phyloP scores from a whole-genome alignment of 2,113 vertebrate genomes.

The Thymallus thymallus region DNA sequence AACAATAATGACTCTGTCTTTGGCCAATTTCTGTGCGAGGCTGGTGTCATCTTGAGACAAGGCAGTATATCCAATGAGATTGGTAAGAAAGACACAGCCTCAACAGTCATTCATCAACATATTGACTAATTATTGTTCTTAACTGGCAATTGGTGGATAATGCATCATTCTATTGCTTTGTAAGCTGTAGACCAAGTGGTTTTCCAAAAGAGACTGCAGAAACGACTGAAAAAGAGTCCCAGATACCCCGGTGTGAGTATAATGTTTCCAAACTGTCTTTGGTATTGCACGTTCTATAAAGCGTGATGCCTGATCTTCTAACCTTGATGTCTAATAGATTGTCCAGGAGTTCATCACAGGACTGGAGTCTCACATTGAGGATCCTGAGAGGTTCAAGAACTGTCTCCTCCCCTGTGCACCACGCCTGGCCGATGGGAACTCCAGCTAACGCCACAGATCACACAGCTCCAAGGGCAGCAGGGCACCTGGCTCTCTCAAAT shows the following conservation, averaged over 20 bases:
- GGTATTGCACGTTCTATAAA: neutral
- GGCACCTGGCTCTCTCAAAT: neutral
- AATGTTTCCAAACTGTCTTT: neutral
- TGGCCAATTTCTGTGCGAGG: conserved; percentile 75
- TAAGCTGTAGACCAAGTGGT: conserved; percentile 88
- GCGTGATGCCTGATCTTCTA: neutral
- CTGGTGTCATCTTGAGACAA: conserved; percentile 82
- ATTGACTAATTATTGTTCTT: neutral
- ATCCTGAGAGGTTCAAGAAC: conserved; percentile 84
- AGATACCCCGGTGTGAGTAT: conserved; percentile 79
- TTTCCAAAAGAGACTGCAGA: conserved; percentile 88
- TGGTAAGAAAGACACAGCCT: conserved; percentile 51
- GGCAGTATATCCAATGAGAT: conserved; percentile 82
- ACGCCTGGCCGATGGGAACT: conserved; percentile 67
- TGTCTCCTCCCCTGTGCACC: conserved; percentile 88
- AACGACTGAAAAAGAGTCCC: conserved; percentile 82
- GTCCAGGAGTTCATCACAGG: conserved; percentile 84
- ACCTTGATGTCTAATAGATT: conserved; percentile 69
- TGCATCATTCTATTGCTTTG: neutral
- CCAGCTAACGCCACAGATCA: conserved; percentile 64
- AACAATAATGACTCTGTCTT: conserved; percentile 73
- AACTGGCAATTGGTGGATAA: neutral
- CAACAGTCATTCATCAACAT: neutral
- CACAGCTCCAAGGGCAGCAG: neutral
- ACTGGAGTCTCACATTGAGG: conserved; percentile 86